phyloP scores from a whole-genome alignment of 1,140 invertebrate species.

The Pseudomyrmex dendroicus region DNA sequence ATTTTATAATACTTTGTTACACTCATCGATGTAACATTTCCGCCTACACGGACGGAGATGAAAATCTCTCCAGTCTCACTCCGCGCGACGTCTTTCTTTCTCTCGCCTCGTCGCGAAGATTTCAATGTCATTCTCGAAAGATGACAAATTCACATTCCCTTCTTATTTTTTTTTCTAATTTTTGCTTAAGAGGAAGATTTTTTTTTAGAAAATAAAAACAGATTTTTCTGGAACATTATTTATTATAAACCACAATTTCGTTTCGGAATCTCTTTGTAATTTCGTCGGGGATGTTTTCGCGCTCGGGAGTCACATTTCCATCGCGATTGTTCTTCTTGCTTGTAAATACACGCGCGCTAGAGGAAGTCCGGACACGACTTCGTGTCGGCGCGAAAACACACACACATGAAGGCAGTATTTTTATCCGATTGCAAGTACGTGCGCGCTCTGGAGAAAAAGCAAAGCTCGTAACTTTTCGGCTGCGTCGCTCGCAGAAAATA shows the following conservation, averaged over 20 bases:
- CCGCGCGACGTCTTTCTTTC: not conserved
- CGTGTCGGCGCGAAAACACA: constrained; percentile 30
- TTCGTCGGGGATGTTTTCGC: not conserved
- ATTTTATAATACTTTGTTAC: constrained; percentile 19
- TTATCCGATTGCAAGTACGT: constrained; percentile 31
- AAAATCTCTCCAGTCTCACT: not conserved
- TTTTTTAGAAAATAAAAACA: no score
- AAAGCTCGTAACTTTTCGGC: constrained; percentile 38
- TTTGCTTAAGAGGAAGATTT: no score
- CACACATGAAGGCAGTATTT: constrained; percentile 34
- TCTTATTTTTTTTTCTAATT: no score
- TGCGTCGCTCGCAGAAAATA: constrained; percentile 54
- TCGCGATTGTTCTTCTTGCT: not conserved
- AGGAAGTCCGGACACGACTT: constrained; percentile 2
- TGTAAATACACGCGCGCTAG: not conserved
- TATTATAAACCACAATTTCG: no score
- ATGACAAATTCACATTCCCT: no score
- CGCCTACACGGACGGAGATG: not conserved
- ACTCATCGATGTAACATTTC: not conserved
- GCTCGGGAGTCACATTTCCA: not conserved
- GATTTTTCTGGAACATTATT: no score
- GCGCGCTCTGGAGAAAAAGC: constrained; percentile 33
- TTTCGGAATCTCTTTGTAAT: not conserved
- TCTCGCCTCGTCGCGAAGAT: not conserved
- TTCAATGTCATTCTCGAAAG: not conserved